These are phyloP conservation scores for Zeugodacus cucurbitae DNA, from an alignment of 1,140 invertebrate species.

Conservation along the genomic window DNA sequence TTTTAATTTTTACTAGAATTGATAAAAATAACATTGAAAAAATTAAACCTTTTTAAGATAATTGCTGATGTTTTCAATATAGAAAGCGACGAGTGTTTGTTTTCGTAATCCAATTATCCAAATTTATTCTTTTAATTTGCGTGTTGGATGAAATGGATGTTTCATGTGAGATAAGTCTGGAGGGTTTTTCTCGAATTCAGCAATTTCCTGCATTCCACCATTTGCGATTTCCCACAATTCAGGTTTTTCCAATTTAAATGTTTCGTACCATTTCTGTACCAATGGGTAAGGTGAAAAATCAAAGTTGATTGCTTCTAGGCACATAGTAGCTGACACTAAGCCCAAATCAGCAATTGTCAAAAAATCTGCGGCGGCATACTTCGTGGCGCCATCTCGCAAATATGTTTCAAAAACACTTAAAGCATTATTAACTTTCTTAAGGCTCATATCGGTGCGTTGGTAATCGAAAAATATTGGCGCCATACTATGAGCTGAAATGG, in stretches of 20 bases:
- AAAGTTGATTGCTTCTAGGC: constrained; percentile 77
- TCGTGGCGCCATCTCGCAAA: constrained; percentile 70
- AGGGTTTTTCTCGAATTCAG: constrained; percentile 74
- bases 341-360: constrained; percentile 81
- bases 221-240: constrained; percentile 76
- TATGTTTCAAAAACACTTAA: constrained; percentile 77
- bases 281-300: constrained; percentile 71
- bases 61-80: no score
- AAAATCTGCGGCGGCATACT: constrained; percentile 75
- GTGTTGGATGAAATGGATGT: constrained; percentile 77
- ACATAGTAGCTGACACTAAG: constrained; percentile 76
- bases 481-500: constrained; percentile 69
- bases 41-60: no score
- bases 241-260: constrained; percentile 75
- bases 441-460: constrained; percentile 71
- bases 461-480: constrained; percentile 81
- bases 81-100: no score
- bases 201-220: constrained; percentile 74
- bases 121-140: constrained; percentile 63
- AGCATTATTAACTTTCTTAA: constrained; percentile 75
- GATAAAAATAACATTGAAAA: no score
- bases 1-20: no score
- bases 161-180: constrained; percentile 74
- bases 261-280: constrained; percentile 74
- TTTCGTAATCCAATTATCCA: not conserved